These are phyloP conservation scores for Calcarius ornatus DNA, from an alignment of 2,113 vertebrate genomes.

Conservation along the genomic window DNA sequence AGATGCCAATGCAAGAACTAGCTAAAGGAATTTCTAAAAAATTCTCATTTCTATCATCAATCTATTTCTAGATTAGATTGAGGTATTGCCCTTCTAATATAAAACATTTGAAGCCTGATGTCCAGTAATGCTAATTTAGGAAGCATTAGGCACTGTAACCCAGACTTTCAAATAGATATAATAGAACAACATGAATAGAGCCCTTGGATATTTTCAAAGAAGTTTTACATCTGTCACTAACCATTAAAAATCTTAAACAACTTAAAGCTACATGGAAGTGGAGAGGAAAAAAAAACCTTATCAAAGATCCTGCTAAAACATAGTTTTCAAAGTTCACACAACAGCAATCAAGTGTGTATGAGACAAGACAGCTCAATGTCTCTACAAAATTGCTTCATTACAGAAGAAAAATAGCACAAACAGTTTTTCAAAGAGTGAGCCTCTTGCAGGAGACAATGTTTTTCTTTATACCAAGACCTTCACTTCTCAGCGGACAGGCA, in stretches of 20 bases:
- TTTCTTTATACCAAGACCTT: not conserved
- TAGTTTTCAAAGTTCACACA: not conserved
- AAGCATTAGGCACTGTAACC: not conserved
- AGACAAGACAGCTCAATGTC: constrained; percentile 2
- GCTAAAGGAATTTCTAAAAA: not conserved
- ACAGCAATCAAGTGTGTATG: not conserved
- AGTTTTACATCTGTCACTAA: not conserved
- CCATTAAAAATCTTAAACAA: not conserved
- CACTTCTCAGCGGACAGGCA: not conserved
- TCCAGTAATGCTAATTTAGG: not conserved
- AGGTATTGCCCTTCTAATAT: not conserved
- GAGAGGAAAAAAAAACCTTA: not conserved
- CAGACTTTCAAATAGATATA: not conserved
- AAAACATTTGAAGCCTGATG: not conserved
- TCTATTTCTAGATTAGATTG: not conserved
- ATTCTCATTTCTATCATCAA: not conserved
- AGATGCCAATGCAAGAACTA: not conserved
- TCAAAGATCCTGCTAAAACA: not conserved
- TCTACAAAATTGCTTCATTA: not conserved
- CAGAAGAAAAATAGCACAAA: not conserved
- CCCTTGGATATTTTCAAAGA: not conserved
- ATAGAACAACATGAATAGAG: not conserved
- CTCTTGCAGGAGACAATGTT: not conserved
- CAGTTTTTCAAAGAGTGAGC: not conserved
- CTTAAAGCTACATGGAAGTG: not conserved